Evolutionary conservation across 2,797 vertebrate species (phyloP), one percentile per base, ranked within the genome.

Genomic region (Pempheris klunzingeri): DNA sequence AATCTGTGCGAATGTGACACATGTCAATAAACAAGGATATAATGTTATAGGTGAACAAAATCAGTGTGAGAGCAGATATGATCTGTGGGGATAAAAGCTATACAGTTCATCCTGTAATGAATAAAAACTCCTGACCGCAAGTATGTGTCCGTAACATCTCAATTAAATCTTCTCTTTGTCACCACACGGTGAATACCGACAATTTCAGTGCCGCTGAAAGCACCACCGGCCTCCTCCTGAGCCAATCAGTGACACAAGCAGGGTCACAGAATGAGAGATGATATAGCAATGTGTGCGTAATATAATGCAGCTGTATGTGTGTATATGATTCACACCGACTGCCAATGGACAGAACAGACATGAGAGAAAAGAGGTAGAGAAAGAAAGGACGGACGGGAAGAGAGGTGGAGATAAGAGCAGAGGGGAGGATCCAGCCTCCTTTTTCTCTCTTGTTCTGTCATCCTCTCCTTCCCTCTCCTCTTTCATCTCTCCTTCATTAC

Each of bases 341-440:
- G 83, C 81, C 86, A 67, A 78, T 62, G 71, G 83, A 90, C 74
- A 85, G 86, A 84, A 84, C 72, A 79, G 59, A 90, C 69, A 36
- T 63, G 52, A 78, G 83, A 89, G 76, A 69, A 58, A 74, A 78
- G 67, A 82, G 59, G 74, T 77, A 80, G 81, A 71, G 60, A 71
- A 47, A 20, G 9, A 20, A 82, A 81, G 68, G 73, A 63, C 64
- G 68, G 75, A 71, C 1, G 63, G 76, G 78, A 84, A 65, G 67
- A 84, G 75, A 87, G 73, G 63, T 11, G 18, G 80, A 83, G 77
- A 60, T 46, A 76, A 78, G 89, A 91, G 78, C 70, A 86, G 77
- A 81, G 63, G 91, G 94, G 87, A 97, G 97, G 96, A 97, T 91
- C 97, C 97, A 97, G 97, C 97, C 97, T 90, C 92, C 78, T 55